Evolutionary conservation across 2,888 invertebrate genomes (phyloP).

Genomic region (Seira musarum): DNA sequence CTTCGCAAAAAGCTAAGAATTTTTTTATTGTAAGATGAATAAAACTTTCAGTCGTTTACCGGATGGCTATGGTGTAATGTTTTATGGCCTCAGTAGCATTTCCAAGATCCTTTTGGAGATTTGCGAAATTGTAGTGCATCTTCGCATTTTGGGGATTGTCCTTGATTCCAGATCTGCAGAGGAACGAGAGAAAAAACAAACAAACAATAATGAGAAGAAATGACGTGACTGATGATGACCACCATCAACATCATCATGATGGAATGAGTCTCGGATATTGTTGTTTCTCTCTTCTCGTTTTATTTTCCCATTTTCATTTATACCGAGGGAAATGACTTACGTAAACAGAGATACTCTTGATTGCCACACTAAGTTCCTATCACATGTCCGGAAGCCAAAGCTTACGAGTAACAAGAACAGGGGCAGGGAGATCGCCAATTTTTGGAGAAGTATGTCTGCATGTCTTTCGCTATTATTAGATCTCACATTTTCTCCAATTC

Average conservation of each 20-base stretch:
- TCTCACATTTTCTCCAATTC: background rate
- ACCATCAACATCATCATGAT: too few relatives aligned
- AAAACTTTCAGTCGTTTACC: slow-evolving; percentile 75
- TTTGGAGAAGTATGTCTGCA: slow-evolving; percentile 26
- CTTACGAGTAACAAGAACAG: slow-evolving; percentile 65
- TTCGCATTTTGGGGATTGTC: slow-evolving; percentile 90
- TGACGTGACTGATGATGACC: too few relatives aligned
- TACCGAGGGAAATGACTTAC: slow-evolving; percentile 54
- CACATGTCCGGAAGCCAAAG: slow-evolving; percentile 74
- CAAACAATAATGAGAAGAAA: too few relatives aligned
- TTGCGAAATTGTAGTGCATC: slow-evolving; percentile 92
- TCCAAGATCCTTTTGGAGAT: slow-evolving; percentile 85
- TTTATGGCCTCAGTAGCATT: slow-evolving; percentile 81
- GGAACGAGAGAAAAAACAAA: background rate
- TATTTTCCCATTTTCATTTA: background rate
- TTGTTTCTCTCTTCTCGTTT: background rate
- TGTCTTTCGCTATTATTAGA: slow-evolving; percentile 26
- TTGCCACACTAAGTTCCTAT: slow-evolving; percentile 85
- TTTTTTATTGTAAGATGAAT: too few relatives aligned
- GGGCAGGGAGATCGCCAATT: slow-evolving; percentile 40
- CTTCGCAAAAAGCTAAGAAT: too few relatives aligned
- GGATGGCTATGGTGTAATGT: slow-evolving; percentile 85
- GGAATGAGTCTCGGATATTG: too few relatives aligned
- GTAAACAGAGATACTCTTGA: slow-evolving; percentile 79
- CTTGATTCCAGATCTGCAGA: slow-evolving; percentile 82